phyloP scores from a whole-genome alignment of 2,888 invertebrate genomes.

The Loripinus fragilis region DNA sequence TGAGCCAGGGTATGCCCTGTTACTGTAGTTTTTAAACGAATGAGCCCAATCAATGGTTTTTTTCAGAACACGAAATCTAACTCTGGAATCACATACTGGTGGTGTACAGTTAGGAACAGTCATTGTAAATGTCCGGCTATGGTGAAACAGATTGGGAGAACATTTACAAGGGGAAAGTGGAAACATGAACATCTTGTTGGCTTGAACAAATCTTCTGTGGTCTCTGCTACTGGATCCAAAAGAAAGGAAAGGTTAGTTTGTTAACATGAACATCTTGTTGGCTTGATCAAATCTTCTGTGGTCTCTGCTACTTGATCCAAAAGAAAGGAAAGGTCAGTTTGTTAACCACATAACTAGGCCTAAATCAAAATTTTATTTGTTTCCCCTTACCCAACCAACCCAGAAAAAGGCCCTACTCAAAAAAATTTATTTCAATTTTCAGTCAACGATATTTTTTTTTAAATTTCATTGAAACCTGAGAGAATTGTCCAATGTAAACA shows the following conservation, averaged over 20 bases:
- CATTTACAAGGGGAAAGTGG: slow-evolving; percentile 47
- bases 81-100: slow-evolving; percentile 44
- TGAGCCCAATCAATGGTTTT: no score
- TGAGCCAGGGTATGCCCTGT: no score
- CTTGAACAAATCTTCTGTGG: neutral
- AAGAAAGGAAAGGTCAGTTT: neutral
- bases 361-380: no score
- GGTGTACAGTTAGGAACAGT: slow-evolving; percentile 56
- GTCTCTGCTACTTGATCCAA: neutral
- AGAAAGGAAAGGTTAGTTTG: neutral
- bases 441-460: no score
- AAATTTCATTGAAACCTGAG: no score
- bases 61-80: neutral
- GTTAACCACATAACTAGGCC: no score
- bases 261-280: slow-evolving; percentile 55
- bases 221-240: neutral
- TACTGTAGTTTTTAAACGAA: no score
- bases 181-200: slow-evolving; percentile 57
- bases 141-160: slow-evolving; percentile 45
- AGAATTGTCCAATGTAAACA: no score
- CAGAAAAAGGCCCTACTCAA: no score
- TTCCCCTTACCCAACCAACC: no score
- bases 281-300: slow-evolving; percentile 13
- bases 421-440: no score
- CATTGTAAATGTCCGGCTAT: slow-evolving; percentile 52